Evolutionary conservation across 2,888 invertebrate genomes (phyloP).

Genomic region (Magallana nippona): DNA sequence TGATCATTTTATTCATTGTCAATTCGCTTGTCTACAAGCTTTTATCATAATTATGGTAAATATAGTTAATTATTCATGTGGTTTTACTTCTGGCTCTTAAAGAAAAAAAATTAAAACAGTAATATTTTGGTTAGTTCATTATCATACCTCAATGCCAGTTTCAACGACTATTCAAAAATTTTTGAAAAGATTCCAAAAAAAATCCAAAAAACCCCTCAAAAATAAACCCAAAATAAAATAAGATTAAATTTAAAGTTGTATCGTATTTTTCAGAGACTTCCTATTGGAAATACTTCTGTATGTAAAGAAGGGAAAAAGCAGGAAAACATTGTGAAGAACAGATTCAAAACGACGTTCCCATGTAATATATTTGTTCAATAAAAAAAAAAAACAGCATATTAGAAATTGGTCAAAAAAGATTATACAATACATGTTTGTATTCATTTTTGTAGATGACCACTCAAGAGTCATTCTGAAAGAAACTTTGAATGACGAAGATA

Average conservation of each 20-base stretch:
- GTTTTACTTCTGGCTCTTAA: no score
- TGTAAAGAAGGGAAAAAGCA: background rate
- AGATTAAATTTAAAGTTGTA: background rate
- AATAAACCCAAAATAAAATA: no score
- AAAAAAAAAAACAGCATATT: background rate
- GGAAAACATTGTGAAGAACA: background rate
- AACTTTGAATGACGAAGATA: background rate
- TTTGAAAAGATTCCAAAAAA: no score
- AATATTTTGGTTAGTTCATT: no score
- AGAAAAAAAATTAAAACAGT: no score
- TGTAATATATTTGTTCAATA: background rate
- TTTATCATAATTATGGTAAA: no score
- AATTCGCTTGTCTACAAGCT: no score
- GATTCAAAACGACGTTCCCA: slow-evolving; percentile 6
- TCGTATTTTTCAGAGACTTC: background rate
- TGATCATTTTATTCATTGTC: no score
- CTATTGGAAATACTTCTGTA: background rate
- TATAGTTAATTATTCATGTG: no score
- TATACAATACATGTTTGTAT: background rate
- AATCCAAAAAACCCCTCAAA: background rate
- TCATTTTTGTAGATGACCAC: background rate
- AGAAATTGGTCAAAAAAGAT: background rate
- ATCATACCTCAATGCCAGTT: no score
- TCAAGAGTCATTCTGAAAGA: background rate
- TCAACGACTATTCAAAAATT: no score